Conservation (phyloP, 2,888 invertebrate genomes). For the Drosophila stalkeri region DNA sequence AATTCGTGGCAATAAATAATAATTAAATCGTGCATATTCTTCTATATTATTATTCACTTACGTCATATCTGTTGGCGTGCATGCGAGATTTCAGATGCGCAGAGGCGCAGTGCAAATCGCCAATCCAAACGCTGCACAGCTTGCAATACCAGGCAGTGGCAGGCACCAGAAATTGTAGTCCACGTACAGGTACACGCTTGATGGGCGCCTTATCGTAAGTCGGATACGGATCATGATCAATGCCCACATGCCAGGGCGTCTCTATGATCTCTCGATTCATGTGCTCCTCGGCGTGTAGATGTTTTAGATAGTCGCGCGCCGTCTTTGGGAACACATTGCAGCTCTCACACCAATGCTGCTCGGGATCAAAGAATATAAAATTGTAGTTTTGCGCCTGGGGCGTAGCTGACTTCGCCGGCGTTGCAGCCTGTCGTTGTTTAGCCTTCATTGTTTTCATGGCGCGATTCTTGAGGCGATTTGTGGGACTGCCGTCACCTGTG, state of each 20-base stretch:
- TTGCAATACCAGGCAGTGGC: constrained; percentile 96
- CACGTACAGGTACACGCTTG: constrained; percentile 93
- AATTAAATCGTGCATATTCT: neutral
- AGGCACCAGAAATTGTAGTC: constrained; percentile 94
- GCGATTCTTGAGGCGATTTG: constrained; percentile 84
- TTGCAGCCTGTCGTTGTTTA: constrained; percentile 72
- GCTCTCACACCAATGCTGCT: constrained; percentile 95
- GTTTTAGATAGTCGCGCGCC: constrained; percentile 93
- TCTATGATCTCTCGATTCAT: constrained; percentile 85
- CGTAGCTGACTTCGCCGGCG: constrained; percentile 13
- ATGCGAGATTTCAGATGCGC: constrained; percentile 92
- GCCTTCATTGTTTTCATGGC: constrained; percentile 84
- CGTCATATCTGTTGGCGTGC: constrained; percentile 93
- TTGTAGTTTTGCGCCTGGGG: constrained; percentile 86
- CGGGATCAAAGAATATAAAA: constrained; percentile 94
- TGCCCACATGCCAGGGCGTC: constrained; percentile 84
- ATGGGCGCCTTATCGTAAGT: constrained; percentile 89
- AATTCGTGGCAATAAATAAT: neutral
- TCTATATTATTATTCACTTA: constrained; percentile 85
- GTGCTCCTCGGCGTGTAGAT: constrained; percentile 92
- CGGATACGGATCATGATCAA: constrained; percentile 87
- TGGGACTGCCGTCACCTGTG: constrained; percentile 75
- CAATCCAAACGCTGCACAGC: constrained; percentile 94
- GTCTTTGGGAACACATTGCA: constrained; percentile 95
- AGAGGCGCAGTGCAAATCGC: constrained; percentile 94